Evolutionary conservation across 1,140 invertebrate species (phyloP), one percentile per base, ranked within the genome.

Genomic region (Chironomus striatipennis): DNA sequence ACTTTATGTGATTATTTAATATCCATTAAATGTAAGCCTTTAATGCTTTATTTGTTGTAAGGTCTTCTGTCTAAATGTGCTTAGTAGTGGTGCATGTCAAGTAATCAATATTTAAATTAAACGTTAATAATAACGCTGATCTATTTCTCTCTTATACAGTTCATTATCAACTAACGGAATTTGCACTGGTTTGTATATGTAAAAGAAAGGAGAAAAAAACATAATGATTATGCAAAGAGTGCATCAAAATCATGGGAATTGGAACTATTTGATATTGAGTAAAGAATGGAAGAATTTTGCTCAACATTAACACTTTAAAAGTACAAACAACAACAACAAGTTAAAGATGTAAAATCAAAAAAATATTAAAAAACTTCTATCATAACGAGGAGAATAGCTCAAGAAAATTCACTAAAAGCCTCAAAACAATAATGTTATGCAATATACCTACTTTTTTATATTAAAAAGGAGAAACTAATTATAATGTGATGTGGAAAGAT

Each of bases 101-200:
- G 1, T 34, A 34, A 34, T 34, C 24, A 34, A 34, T 34, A 34
- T 34, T 1, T 34, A 34, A 34, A 34, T 34, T 34, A 5, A 2
- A 34, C 24, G 1, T 34, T 34, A 12, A 57, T 57, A 57, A 5
- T 57, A 57, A 57, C 47, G 47, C 5, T 34, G 24, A 2, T 34
- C 24, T 34, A 5, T 70, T 70, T 20, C 65, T 18, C 7, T 70
- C 18, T 17, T 20, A 2, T 67, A 21, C 18, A 70, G 65, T 70
- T 70, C 65, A 21, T 70, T 17, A 70, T 70, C 65, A 10, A 57
- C 12, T 57, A 21, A 70, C 17, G 65, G 65, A 18, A 9, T 70
- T 70, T 70, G 65, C 65, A 70, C 9, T 70, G 65, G 65, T 70
- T 70, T 70, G 17, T 20, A 70, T 6, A 70, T 18, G 65, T 70